Evolutionary conservation across 2,888 invertebrate genomes (phyloP), one percentile per base, ranked within the genome.

Genomic region (Pachycephus smyrnensis): DNA sequence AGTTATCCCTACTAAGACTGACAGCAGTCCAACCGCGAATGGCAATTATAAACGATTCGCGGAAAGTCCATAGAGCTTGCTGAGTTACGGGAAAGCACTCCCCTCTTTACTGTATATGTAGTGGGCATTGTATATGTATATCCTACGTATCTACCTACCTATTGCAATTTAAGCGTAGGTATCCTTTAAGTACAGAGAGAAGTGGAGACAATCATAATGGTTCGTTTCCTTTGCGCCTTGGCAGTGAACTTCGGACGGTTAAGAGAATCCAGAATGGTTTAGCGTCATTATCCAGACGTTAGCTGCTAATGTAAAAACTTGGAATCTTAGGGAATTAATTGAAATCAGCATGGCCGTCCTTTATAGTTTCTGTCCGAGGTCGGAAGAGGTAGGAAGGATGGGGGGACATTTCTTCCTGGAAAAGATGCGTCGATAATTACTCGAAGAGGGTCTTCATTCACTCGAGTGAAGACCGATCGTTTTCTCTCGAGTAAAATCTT

Each of bases 21-120:
- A 35, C 37, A 15, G 68, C n/a, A 40, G 32, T 31, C 69, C 32
- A n/a, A 73, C 71, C 71, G n/a, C 83, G 83, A 85, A 86, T 84
- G 83, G 85, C 86, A 85, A 86, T 86, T 86, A 86, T 83, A 85
- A 86, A 84, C 84, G 83, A 85, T 86, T 86, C 84, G 71, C 32
- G 73, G 40, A 32, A 73, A 77, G 69, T 23, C 55, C 55, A 23
- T 55, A 55, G 55, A 55, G 55, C 55, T 55, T 23, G 55, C 55
- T 23, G 55, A 55, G 55, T 55, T 55, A 55, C 55, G 55, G 55
- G 55, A 55, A 55, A 55, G 55, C 55, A 23, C 55, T 55, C 23
- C 55, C 23, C 55, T 55, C 55, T 55, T 55, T 55, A 23, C 9
- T 23, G 55, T 9, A 9, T 9, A 9, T 23, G 15, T 23, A 55